Conservation (phyloP, 2,113 vertebrate species). For the Collichthys lucidus region DNA sequence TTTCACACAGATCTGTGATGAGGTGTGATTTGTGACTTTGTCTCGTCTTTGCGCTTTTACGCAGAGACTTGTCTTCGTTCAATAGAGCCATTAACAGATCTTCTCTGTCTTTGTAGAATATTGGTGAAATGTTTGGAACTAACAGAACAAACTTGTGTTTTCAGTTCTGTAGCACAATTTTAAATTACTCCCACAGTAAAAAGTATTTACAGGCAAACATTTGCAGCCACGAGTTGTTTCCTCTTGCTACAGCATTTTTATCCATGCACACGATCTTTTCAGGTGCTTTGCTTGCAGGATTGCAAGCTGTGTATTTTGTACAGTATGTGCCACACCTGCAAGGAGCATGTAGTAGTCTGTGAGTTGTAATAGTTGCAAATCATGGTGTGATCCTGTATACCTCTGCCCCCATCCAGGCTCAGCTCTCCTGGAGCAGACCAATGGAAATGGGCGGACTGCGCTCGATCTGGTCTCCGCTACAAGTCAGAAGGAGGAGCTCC, state of each 20-base stretch:
- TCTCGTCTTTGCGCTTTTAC: conserved; percentile 2
- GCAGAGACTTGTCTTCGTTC: neutral
- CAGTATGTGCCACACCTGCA: neutral
- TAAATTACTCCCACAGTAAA: neutral
- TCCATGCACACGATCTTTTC: neutral
- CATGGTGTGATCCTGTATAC: conserved; percentile 17
- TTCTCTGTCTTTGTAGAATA: neutral
- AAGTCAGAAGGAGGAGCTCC: conserved; percentile 85
- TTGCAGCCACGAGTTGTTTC: neutral
- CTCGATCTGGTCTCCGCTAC: conserved; percentile 85
- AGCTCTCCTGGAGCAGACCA: conserved; percentile 86
- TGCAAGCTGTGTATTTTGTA: neutral
- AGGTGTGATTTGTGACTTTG: neutral
- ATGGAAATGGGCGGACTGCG: conserved; percentile 79
- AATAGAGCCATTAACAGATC: neutral
- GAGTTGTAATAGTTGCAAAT: neutral
- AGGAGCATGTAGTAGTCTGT: too few relatives aligned
- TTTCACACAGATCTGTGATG: too few relatives aligned
- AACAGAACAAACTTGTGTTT: neutral
- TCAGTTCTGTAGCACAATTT: neutral
- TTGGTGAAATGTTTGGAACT: neutral
- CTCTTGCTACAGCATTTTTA: neutral
- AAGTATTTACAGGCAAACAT: neutral
- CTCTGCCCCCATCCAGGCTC: conserved; percentile 85
- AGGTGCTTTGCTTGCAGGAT: neutral